phyloP scores from a whole-genome alignment of 2,797 vertebrate species.

The Austrolebias charrua region DNA sequence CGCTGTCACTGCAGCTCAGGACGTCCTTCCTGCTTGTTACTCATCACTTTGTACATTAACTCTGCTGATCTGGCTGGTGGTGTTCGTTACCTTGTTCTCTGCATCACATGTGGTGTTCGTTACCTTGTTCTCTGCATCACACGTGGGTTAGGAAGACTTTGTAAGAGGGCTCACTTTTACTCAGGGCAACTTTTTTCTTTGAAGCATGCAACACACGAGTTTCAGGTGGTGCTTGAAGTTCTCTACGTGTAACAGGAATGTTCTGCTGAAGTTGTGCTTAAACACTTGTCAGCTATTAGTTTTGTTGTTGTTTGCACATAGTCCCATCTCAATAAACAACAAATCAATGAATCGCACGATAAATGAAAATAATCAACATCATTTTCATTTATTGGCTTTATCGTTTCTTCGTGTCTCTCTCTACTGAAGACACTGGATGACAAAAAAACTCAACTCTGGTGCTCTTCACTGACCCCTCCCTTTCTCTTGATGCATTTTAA shows the following conservation, averaged over 20 bases:
- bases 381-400: too few species aligned
- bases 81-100: constrained; percentile 18
- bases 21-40: constrained; percentile 67
- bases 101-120: constrained; percentile 6
- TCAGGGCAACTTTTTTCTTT: neutral
- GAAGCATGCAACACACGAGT: constrained; percentile 18
- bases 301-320: neutral
- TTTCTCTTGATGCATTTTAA: too few species aligned
- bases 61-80: constrained; percentile 28
- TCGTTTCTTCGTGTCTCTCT: too few species aligned
- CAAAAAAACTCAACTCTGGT: too few species aligned
- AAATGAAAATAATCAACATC: too few species aligned
- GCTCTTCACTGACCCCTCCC: too few species aligned
- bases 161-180: constrained; percentile 21
- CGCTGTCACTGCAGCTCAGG: constrained; percentile 56
- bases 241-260: constrained; percentile 33
- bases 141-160: neutral
- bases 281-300: neutral
- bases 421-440: too few species aligned
- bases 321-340: too few species aligned
- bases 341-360: too few species aligned
- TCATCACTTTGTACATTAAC: constrained; percentile 53
- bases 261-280: neutral
- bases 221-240: constrained; percentile 57
- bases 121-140: constrained; percentile 18